phyloP scores from a whole-genome alignment of 2,888 invertebrate genomes.

The Quadroppia sp. region DNA sequence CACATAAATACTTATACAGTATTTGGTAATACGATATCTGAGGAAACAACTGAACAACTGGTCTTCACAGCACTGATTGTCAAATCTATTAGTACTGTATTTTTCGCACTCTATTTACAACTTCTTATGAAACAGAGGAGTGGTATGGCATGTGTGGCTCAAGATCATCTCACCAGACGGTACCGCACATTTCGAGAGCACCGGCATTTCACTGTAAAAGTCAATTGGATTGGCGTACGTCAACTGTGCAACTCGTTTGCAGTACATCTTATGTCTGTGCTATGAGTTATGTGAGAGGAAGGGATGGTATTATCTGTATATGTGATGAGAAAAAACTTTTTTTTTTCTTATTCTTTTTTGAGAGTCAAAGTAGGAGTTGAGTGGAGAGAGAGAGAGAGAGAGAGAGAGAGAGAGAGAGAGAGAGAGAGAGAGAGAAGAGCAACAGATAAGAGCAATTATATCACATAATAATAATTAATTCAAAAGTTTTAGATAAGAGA shows the following conservation, averaged over 20 bases:
- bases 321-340: neutral
- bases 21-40: conserved; percentile 10
- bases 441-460: too few species aligned
- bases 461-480: too few species aligned
- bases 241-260: neutral
- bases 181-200: neutral
- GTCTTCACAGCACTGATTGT: conserved; percentile 4
- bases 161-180: neutral
- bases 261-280: neutral
- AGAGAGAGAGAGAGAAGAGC: too few species aligned
- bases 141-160: neutral
- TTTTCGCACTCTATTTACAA: conserved; percentile 1
- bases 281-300: too few species aligned
- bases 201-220: neutral
- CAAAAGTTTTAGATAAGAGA: too few species aligned
- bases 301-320: neutral
- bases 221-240: neutral
- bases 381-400: neutral
- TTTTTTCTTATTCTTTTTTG: neutral
- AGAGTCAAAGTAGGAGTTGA: neutral
- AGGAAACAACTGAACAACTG: conserved; percentile 26
- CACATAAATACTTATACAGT: neutral
- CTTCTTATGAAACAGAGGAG: neutral
- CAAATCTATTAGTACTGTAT: conserved; percentile 11
- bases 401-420: too few species aligned